These are phyloP conservation scores for Chrysotoxum bicinctum DNA, from an alignment of 2,888 invertebrate genomes.

Conservation along the genomic window DNA sequence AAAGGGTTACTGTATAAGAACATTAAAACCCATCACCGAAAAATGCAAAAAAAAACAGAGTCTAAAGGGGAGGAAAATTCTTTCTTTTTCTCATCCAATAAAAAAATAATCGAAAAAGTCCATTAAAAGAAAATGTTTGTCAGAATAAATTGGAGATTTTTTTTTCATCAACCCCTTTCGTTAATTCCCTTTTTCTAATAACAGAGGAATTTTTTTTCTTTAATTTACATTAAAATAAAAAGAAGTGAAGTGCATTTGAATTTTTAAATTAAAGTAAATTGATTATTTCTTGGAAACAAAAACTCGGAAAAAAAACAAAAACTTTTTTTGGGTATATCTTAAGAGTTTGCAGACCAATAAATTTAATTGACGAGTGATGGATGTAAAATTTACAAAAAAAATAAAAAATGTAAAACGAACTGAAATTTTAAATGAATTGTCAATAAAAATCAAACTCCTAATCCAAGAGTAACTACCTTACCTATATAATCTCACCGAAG, in stretches of 20 bases:
- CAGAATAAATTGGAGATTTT: constrained; percentile 69
- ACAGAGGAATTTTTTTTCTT: constrained; percentile 69
- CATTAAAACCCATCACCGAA: constrained; percentile 70
- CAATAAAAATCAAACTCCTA: too few relatives aligned
- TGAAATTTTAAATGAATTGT: neutral
- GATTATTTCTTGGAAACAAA: constrained; percentile 54
- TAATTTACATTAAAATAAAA: constrained; percentile 72
- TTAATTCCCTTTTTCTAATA: constrained; percentile 71
- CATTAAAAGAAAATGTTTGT: constrained; percentile 73
- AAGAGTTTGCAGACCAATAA: constrained; percentile 61
- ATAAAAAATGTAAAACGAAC: neutral
- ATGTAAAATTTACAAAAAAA: neutral
- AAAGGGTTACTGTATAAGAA: constrained; percentile 73
- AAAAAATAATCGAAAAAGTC: constrained; percentile 73
- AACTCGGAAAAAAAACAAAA: constrained; percentile 25
- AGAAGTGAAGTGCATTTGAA: constrained; percentile 72
- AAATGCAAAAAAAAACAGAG: constrained; percentile 46
- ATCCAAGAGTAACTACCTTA: too few relatives aligned
- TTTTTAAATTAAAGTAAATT: constrained; percentile 69
- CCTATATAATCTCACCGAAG: too few relatives aligned
- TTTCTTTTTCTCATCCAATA: constrained; percentile 71
- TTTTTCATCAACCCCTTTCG: constrained; percentile 63
- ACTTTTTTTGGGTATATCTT: constrained; percentile 17
- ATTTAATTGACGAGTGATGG: constrained; percentile 64
- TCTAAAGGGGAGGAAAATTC: constrained; percentile 67